Evolutionary conservation across 2,888 invertebrate species (phyloP), one percentile per base, ranked within the genome.

Genomic region (Agelastica alni): DNA sequence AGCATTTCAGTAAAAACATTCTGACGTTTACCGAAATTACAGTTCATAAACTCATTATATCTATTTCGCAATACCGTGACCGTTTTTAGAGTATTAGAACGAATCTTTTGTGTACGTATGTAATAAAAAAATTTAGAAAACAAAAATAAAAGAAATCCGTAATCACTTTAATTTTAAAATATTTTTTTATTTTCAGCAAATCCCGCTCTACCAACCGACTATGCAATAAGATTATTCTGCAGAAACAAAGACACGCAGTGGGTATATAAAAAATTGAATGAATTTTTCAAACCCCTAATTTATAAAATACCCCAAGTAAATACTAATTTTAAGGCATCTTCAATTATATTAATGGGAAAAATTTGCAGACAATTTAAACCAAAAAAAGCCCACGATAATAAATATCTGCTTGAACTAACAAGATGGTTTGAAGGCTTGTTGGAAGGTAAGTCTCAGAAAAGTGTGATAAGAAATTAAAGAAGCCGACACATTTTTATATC

Each of bases 171-270:
- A n/a, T n/a, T n/a, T n/a, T 17, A 52, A 12, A 31, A 10, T 17
- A 9, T 32, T 20, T 18, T 51, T 45, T 28, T 45, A 10, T 47
- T 67, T 69, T 37, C 47, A 72, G 72, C 57, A 56, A 65, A 70
- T 53, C 71, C 72, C n/a, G 52, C 53, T 1, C 51, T 60, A 41
- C 46, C 61, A 4, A 59, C 61, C 4, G 68, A 66, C 48, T 66
- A 63, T 49, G 57, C 67, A 7, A 62, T 80, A 46, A 64, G 77
- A 47, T 60, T 80, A 10, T 60, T 77, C 31, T 72, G 77, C 7
- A 80, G 78, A 61, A 75, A 71, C 61, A 68, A 74, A 60, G 74
- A 77, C 1, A 55, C 68, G 0, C 60, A 61, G 6, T 80, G 78
- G 78, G 66, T 76, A 2, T 66, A 72, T 43, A 64, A 72, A n/a